phyloP scores from a whole-genome alignment of 2,113 vertebrate genomes.

The Lepus timidus region DNA sequence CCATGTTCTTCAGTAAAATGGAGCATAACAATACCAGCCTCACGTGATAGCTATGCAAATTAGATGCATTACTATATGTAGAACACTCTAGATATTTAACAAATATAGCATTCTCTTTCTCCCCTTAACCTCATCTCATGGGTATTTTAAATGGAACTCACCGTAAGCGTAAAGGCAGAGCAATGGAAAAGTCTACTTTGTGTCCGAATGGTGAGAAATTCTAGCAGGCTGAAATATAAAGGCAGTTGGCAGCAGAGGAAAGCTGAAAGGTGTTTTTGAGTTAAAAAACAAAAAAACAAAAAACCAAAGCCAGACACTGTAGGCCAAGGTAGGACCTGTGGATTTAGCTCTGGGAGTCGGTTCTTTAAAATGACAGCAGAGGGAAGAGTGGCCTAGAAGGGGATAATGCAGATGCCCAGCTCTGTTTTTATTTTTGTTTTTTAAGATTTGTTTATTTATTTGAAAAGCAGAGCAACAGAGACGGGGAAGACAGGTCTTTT shows the following conservation, averaged over 20 bases:
- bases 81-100: no score
- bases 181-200: neutral
- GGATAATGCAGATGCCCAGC: neutral
- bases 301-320: neutral
- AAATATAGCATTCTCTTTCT: no score
- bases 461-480: no score
- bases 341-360: conserved; percentile 9
- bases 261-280: conserved; percentile 24
- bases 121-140: no score
- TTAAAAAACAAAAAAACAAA: neutral
- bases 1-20: no score
- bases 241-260: neutral
- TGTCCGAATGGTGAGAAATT: neutral
- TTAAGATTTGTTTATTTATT: no score
- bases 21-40: no score
- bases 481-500: no score
- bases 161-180: no score
- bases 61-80: no score
- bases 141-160: no score
- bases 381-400: neutral
- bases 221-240: neutral
- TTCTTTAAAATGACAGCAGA: conserved; percentile 6
- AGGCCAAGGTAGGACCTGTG: neutral
- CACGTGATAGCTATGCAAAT: no score
- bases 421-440: neutral